A percentile compares a stretch with the other conserved stretches of the same genome.
Conservation (phyloP, 2,113 vertebrate genomes). For the Leiothrix lutea region DNA sequence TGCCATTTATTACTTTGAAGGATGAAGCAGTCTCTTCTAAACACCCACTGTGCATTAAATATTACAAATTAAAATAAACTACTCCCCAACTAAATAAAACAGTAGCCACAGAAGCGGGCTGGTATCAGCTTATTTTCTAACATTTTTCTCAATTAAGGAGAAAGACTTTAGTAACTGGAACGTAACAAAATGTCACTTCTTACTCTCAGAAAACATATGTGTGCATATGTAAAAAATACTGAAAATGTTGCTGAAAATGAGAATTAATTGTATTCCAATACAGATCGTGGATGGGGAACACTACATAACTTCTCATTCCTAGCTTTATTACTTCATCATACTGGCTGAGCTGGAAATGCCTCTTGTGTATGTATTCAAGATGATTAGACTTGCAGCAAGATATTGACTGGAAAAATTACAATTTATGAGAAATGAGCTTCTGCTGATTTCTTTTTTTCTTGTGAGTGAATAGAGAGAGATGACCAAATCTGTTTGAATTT, state of each 20-base stretch:
- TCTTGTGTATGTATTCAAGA: neutral
- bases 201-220: neutral
- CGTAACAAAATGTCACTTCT: neutral
- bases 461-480: neutral
- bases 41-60: conserved; percentile 37
- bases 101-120: neutral
- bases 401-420: conserved; percentile 15
- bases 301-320: neutral
- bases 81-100: conserved; percentile 10
- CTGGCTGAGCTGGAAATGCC: neutral
- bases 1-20: conserved; percentile 36
- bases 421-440: neutral
- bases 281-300: neutral
- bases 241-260: neutral
- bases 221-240: neutral
- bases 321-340: conserved; percentile 16
- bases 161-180: neutral
- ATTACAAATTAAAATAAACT: conserved; percentile 65
- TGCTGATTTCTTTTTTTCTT: neutral
- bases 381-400: neutral
- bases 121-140: conserved; percentile 29
- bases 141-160: conserved; percentile 42
- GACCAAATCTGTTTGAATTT: neutral
- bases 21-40: conserved; percentile 5
- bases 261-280: conserved; percentile 26